A percentile compares a stretch with the other conserved stretches of the same genome.
Evolutionary conservation across 2,113 vertebrate genomes (phyloP).

Genomic region (Podiceps cristatus): DNA sequence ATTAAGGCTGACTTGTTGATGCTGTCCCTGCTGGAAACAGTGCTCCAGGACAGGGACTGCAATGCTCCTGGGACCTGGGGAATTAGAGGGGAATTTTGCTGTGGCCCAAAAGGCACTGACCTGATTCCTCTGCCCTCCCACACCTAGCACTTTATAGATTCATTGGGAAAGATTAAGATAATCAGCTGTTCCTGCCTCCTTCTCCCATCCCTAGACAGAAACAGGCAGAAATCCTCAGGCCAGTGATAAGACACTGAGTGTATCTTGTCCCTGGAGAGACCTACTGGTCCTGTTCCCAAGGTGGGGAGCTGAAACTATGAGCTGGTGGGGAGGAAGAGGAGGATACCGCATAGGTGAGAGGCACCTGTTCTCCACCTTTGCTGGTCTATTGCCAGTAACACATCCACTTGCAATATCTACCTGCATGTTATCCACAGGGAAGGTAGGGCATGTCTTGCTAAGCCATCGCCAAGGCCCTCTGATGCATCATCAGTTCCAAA

Average conservation of each 20-base stretch:
- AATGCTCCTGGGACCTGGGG: background rate
- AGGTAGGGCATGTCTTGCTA: background rate
- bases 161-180: background rate
- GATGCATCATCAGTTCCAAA: background rate
- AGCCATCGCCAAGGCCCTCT: background rate
- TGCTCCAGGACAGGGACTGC: background rate
- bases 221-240: background rate
- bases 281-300: background rate
- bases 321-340: background rate
- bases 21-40: background rate
- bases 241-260: background rate
- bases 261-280: background rate
- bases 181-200: background rate
- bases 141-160: background rate
- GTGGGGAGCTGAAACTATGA: background rate
- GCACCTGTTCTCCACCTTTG: background rate
- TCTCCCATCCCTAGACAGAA: background rate
- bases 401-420: background rate
- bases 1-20: slow-evolving; percentile 39
- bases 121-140: background rate
- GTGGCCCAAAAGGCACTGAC: background rate
- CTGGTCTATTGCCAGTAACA: background rate
- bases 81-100: background rate
- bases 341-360: fast-evolving
- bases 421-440: background rate